These are phyloP conservation scores for Arenaria interpres DNA, from an alignment of 2,113 vertebrate genomes.

Conservation along the genomic window DNA sequence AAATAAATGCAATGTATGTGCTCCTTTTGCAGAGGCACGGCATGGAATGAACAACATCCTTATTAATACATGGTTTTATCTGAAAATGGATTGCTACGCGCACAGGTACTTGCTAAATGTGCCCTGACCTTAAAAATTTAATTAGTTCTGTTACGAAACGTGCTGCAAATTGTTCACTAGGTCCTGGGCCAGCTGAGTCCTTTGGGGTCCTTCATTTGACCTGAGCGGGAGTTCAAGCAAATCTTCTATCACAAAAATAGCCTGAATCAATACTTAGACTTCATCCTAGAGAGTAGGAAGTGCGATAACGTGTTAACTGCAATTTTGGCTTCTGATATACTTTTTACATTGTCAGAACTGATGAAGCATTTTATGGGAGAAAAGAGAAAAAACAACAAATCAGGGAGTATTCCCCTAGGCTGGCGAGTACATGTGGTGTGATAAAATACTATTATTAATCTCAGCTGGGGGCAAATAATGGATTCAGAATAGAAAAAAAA, in stretches of 20 bases:
- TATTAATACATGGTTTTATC: fast-evolving
- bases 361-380: constrained; percentile 45
- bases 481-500: not conserved
- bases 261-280: not conserved
- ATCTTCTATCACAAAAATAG: not conserved
- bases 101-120: not conserved
- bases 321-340: not conserved
- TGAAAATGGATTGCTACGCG: fast-evolving
- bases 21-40: not conserved
- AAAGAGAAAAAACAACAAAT: constrained; percentile 12
- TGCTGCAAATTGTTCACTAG: not conserved
- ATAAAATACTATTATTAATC: constrained; percentile 12
- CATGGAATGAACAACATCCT: not conserved
- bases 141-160: not conserved
- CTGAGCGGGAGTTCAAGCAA: not conserved
- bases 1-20: fast-evolving
- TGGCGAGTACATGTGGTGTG: not conserved
- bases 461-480: constrained; percentile 1
- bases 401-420: constrained; percentile 1
- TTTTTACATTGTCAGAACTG: not conserved
- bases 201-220: not conserved
- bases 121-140: not conserved
- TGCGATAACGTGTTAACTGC: not conserved
- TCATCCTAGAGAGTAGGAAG: not conserved
- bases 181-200: not conserved